Evolutionary conservation across 1,140 invertebrate genomes (phyloP), one percentile per base, ranked within the genome.

Genomic region (Camponotus vicinus): DNA sequence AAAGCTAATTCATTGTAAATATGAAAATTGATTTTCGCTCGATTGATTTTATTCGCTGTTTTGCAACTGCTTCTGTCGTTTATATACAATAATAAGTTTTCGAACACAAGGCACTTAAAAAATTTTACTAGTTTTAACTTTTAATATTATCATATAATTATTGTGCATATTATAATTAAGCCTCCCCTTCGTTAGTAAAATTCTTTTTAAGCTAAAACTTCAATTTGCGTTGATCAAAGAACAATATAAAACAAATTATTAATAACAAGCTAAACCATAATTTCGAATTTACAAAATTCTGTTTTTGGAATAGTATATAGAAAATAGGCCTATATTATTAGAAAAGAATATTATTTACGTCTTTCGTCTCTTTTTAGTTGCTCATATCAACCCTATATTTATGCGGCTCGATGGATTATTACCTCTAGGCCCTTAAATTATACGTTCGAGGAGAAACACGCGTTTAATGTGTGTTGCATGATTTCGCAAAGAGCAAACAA

Each of bases 21-120:
- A 15, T 49, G 78, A 42, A 76, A 78, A 21, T 70, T 66, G 73
- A 73, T 61, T 67, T 85, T 85, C 63, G 73, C 83, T 85, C 45
- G 40, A 18, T 40, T 63, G 37, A 64, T 85, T 85, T 40, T 9
- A 49, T 34, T 55, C 55, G 32, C 40, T 75, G 34, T 64, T 77
- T 55, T 27, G 34, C 34, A 34, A 77, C 42, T 66, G 40, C 4
- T 49, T 27, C 59, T 76, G 34, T 84, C 70, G 11, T 8, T 34
- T 75, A 15, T 61, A 21, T 21, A n/a, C 42, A 21, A 13, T 64
- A 42, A 75, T 71, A 45, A 49, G 3, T 52, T 70, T 27, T 27
- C 27, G 13, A 45, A 67, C 4, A 1, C 57, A 45, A 61, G 42
- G 40, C 18, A 37, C 40, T 70, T 55, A 7, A 40, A 27, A 27